phyloP scores from a whole-genome alignment of 2,797 vertebrate genomes.

The Vireo griseus region DNA sequence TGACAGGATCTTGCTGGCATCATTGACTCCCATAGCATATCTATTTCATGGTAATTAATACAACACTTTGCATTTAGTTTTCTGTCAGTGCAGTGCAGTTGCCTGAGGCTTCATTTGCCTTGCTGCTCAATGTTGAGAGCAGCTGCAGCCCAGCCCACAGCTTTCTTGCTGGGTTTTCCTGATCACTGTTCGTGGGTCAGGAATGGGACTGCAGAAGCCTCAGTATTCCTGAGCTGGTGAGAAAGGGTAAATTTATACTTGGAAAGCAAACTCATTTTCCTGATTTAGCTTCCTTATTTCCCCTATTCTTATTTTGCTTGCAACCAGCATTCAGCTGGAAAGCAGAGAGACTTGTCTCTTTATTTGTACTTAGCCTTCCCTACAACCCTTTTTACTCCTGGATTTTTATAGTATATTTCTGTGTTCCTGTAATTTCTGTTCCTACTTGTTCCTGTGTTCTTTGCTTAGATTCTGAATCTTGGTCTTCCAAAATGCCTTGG shows the following conservation, averaged over 20 bases:
- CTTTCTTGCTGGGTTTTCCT: not conserved
- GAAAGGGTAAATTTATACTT: not conserved
- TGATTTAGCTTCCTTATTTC: not conserved
- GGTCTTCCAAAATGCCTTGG: not conserved
- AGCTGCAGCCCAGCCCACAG: not conserved
- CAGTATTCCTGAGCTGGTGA: not conserved
- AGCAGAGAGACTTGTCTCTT: not conserved
- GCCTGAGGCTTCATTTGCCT: not conserved
- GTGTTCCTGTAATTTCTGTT: not conserved
- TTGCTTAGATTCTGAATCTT: not conserved
- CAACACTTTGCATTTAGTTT: not conserved
- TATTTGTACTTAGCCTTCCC: not conserved
- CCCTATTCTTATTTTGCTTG: not conserved
- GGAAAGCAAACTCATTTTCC: not conserved
- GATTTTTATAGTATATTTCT: not conserved
- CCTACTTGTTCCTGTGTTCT: not conserved
- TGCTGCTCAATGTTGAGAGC: not conserved
- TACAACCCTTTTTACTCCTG: not conserved
- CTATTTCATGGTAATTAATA: not conserved
- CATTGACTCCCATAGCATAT: not conserved
- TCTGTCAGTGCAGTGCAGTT: not conserved
- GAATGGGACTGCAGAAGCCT: not conserved
- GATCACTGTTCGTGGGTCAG: not conserved
- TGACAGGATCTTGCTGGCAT: not conserved
- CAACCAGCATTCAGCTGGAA: not conserved